phyloP scores from a whole-genome alignment of 2,888 invertebrate genomes.

The Biston betularia region DNA sequence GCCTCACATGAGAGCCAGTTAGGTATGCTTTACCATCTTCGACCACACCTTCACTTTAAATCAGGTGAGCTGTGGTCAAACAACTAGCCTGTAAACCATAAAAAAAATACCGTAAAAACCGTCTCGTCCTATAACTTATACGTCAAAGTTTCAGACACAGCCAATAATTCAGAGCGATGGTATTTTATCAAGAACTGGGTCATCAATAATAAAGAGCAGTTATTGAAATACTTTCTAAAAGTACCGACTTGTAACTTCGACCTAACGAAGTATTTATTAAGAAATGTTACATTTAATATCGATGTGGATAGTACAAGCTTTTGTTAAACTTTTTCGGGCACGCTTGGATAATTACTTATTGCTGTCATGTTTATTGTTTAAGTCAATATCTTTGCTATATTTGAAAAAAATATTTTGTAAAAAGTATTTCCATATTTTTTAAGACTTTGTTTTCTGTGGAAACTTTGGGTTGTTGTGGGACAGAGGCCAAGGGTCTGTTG shows the following conservation, averaged over 20 bases:
- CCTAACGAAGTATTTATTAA: slow-evolving; percentile 23
- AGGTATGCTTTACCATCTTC: no score
- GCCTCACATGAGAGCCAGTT: no score
- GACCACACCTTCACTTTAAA: no score
- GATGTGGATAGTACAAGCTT: background rate
- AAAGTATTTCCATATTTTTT: no score
- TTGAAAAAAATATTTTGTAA: no score
- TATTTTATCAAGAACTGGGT: slow-evolving; percentile 22
- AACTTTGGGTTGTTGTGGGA: no score
- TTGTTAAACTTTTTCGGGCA: background rate
- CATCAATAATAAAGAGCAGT: slow-evolving; percentile 30
- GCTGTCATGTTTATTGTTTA: background rate
- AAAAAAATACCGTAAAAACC: background rate
- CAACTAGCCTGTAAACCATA: no score
- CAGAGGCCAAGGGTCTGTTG: no score
- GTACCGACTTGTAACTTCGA: slow-evolving; percentile 19
- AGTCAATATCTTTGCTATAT: no score
- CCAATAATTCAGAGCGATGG: slow-evolving; percentile 21
- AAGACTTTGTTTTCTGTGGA: no score
- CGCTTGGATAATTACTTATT: background rate
- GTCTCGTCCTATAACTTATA: background rate
- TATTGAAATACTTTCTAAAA: slow-evolving; percentile 31
- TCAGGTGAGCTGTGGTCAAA: no score
- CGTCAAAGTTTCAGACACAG: slow-evolving; percentile 4
- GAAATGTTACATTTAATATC: slow-evolving; percentile 11